A percentile compares a stretch with the other conserved stretches of the same genome.
phyloP scores from a whole-genome alignment of 1,140 invertebrate genomes.

The Apis cerana region DNA sequence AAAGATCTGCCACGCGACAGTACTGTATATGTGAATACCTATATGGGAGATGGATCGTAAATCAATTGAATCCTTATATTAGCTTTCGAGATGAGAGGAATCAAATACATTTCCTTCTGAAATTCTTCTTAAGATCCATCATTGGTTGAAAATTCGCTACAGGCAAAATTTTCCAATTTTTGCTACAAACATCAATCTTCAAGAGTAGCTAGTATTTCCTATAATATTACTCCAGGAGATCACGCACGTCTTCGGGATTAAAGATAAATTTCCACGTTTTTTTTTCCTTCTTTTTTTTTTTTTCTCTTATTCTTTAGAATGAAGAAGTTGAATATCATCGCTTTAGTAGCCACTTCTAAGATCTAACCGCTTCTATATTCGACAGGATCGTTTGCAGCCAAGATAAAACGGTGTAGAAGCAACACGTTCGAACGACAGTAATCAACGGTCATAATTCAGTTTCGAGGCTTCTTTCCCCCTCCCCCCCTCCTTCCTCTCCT shows the following conservation, averaged over 20 bases:
- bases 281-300: too few relatives aligned
- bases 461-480: slow-evolving; percentile 4
- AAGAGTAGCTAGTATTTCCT: neutral
- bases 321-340: neutral
- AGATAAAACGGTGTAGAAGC: slow-evolving; percentile 5
- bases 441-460: slow-evolving; percentile 47
- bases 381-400: neutral
- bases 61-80: neutral
- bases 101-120: neutral
- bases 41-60: slow-evolving; percentile 1
- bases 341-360: neutral
- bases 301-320: neutral
- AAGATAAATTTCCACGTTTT: neutral
- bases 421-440: slow-evolving; percentile 22
- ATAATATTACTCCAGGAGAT: neutral
- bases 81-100: neutral
- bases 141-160: neutral
- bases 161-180: too few relatives aligned
- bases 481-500: neutral
- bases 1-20: slow-evolving; percentile 33
- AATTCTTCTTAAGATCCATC: neutral
- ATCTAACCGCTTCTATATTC: neutral
- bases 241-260: neutral
- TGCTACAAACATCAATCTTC: too few relatives aligned
- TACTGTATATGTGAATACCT: neutral